Evolutionary conservation across 1,140 invertebrate genomes (phyloP).

Genomic region (Chelonus insularis): DNA sequence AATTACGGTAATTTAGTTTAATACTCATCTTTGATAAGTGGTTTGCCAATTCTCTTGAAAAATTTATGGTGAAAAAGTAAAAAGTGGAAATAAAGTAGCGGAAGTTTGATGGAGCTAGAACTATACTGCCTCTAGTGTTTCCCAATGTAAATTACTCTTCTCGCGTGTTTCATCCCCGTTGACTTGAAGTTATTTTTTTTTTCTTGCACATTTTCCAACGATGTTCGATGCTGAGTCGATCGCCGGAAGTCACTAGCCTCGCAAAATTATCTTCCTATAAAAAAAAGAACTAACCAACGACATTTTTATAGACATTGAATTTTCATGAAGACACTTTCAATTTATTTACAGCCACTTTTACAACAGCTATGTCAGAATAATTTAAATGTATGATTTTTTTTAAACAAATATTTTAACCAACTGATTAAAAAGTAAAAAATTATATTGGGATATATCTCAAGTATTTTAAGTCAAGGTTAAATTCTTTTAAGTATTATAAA

Average conservation of each 20-base stretch:
- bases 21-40: too few species aligned
- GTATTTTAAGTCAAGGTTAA: conserved; percentile 49
- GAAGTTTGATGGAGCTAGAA: conserved; percentile 12
- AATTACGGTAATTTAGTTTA: too few species aligned
- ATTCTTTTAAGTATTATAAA: conserved; percentile 21
- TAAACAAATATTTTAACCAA: too few species aligned
- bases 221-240: conserved; percentile 15
- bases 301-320: conserved; percentile 18
- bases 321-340: conserved; percentile 15
- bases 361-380: too few species aligned
- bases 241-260: conserved; percentile 21
- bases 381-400: too few species aligned
- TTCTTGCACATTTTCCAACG: neutral
- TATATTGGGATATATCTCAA: neutral
- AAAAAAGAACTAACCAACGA: conserved; percentile 11
- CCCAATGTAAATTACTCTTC: conserved; percentile 39
- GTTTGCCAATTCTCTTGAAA: too few species aligned
- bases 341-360: neutral
- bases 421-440: too few species aligned
- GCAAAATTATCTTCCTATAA: conserved; percentile 23
- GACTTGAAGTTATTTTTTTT: conserved; percentile 19
- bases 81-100: conserved; percentile 18
- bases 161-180: conserved; percentile 32
- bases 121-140: conserved; percentile 27
- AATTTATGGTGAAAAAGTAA: conserved; percentile 33